Percentiles rank a stretch among this genome's conserved stretches.
Evolutionary conservation across 2,797 vertebrate species (phyloP).

Genomic region (Hippopotamyrus pictus): DNA sequence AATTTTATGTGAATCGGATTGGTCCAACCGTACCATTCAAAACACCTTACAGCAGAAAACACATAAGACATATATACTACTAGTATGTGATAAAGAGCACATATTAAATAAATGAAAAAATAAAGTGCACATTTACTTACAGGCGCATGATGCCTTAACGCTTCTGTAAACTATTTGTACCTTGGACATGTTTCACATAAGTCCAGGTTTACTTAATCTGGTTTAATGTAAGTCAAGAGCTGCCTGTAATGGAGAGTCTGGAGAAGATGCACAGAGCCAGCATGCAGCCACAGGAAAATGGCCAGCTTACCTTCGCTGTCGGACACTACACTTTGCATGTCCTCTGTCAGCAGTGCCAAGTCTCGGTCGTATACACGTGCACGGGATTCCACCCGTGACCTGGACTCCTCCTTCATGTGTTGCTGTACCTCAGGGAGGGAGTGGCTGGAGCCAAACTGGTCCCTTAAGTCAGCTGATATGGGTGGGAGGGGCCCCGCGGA

Average conservation of each 20-base stretch:
- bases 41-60: background rate
- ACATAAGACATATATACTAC: slow-evolving; percentile 40
- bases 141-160: slow-evolving; percentile 46
- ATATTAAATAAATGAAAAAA: background rate
- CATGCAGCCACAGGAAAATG: slow-evolving; percentile 51
- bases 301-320: slow-evolving; percentile 96
- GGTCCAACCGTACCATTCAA: background rate
- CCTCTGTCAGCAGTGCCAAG: slow-evolving; percentile 86
- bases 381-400: slow-evolving; percentile 87
- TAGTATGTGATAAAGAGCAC: background rate
- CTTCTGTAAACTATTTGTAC: background rate
- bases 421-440: slow-evolving; percentile 92
- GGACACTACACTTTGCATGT: slow-evolving; percentile 97
- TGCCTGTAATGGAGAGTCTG: background rate
- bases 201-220: background rate
- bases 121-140: background rate
- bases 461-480: slow-evolving; percentile 94
- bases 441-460: slow-evolving; percentile 97
- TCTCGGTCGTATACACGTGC: slow-evolving; percentile 83
- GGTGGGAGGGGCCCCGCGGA: slow-evolving; percentile 93
- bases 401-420: slow-evolving; percentile 90
- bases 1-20: slow-evolving; percentile 3
- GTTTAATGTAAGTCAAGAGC: background rate
- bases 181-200: background rate
- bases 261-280: slow-evolving; percentile 51